phyloP scores from a whole-genome alignment of 2,888 invertebrate genomes.

The Synanthedon formicaeformis region DNA sequence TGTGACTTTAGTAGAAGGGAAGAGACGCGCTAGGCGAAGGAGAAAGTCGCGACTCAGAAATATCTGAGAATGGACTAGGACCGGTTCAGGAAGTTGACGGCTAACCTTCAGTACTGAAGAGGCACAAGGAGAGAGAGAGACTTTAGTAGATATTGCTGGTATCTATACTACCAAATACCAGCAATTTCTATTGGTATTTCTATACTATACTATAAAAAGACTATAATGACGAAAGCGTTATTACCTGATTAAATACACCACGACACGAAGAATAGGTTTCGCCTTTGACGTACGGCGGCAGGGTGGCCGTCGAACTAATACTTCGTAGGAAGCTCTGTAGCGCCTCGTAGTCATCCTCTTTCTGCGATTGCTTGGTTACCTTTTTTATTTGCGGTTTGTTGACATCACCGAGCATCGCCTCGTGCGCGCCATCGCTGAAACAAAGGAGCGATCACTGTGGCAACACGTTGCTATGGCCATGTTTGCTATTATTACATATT shows the following conservation, averaged over 20 bases:
- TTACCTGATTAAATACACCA: slow-evolving; percentile 63
- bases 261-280: slow-evolving; percentile 56
- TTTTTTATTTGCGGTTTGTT: slow-evolving; percentile 29
- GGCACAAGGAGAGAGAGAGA: too few relatives aligned
- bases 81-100: too few relatives aligned
- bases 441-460: neutral
- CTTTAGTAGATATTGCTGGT: too few relatives aligned
- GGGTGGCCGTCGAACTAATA: slow-evolving; percentile 63
- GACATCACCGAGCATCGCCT: slow-evolving; percentile 45
- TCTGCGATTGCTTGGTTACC: slow-evolving; percentile 33
- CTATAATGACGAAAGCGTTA: too few relatives aligned
- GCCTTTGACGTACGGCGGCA: slow-evolving; percentile 62
- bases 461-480: neutral
- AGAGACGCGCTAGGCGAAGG: too few relatives aligned
- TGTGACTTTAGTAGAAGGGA: too few relatives aligned
- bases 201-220: too few relatives aligned
- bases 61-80: too few relatives aligned
- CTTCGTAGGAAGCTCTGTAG: slow-evolving; percentile 60
- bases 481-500: neutral
- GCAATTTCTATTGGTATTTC: too few relatives aligned
- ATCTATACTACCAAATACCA: too few relatives aligned
- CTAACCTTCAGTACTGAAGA: too few relatives aligned
- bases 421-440: slow-evolving; percentile 60
- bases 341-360: slow-evolving; percentile 58
- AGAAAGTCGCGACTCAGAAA: too few relatives aligned